Conservation (phyloP, 2,113 vertebrate genomes). For the Eupsittula cactorum region DNA sequence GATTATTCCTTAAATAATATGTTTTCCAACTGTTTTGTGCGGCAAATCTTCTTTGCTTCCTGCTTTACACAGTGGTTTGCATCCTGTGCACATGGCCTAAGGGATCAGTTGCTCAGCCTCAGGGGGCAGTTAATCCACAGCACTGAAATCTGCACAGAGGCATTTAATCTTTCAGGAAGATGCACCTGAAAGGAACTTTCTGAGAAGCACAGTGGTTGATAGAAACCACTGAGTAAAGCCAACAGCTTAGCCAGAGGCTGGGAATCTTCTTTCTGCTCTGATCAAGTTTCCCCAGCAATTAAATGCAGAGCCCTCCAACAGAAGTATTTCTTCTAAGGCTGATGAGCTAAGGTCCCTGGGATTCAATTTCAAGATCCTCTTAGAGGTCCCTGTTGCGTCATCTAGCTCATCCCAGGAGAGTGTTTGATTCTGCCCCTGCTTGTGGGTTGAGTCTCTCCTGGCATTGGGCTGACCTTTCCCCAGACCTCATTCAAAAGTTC, state of each 20-base stretch:
- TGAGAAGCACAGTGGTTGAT: background rate
- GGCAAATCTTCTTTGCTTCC: constrained; percentile 16
- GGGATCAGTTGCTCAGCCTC: constrained; percentile 37
- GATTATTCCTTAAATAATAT: constrained; percentile 28
- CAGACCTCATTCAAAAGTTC: background rate
- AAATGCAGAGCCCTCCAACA: constrained; percentile 29
- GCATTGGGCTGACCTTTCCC: background rate
- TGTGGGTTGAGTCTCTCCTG: background rate
- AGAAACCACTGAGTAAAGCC: constrained; percentile 38
- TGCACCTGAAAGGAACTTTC: constrained; percentile 59
- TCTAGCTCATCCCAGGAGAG: background rate
- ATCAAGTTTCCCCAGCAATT: constrained; percentile 53
- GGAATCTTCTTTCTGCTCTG: constrained; percentile 40
- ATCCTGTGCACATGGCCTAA: constrained; percentile 33
- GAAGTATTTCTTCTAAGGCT: background rate
- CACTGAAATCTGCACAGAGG: constrained; percentile 49
- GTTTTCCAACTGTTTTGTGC: constrained; percentile 19
- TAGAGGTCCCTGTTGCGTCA: background rate
- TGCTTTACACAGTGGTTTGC: background rate
- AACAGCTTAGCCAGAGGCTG: constrained; percentile 54
- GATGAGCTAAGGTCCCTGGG: background rate
- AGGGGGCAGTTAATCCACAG: constrained; percentile 52
- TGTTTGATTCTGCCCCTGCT: background rate
- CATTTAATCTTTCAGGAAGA: constrained; percentile 64
- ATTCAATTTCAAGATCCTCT: constrained; percentile 14